Conservation (phyloP, 1,140 invertebrate genomes). For the Limonius californicus region DNA sequence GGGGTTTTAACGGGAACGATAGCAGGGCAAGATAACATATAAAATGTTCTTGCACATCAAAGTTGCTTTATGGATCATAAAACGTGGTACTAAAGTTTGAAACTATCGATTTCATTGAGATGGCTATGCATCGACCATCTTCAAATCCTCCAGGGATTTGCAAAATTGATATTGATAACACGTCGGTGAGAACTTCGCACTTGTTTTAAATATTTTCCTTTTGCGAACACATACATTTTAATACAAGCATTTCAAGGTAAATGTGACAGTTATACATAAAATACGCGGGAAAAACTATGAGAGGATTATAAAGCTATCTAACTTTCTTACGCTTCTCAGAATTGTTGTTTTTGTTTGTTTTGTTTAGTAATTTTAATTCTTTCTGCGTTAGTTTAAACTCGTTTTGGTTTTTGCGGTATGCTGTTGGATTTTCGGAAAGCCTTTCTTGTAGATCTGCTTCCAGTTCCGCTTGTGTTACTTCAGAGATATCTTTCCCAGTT, state of each 20-base stretch:
- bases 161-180: constrained; percentile 30
- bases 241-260: not conserved
- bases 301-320: not conserved
- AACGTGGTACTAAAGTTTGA: constrained; percentile 34
- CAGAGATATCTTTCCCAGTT: constrained; percentile 45
- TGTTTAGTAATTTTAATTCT: constrained; percentile 24
- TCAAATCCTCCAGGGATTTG: constrained; percentile 16
- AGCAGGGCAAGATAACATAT: not conserved
- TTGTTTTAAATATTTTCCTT: constrained; percentile 12
- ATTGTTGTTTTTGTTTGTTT: not conserved
- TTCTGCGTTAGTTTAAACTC: constrained; percentile 38
- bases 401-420: constrained; percentile 43
- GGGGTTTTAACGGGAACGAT: no score
- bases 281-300: no score
- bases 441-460: constrained; percentile 49
- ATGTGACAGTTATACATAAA: no score
- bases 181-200: constrained; percentile 23
- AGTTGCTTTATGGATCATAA: constrained; percentile 35
- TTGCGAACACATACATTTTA: constrained; percentile 1
- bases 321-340: not conserved
- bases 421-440: constrained; percentile 52
- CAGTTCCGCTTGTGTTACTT: constrained; percentile 50
- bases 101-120: constrained; percentile 35
- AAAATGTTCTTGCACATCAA: constrained; percentile 19
- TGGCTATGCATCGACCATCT: constrained; percentile 19